Base-by-base conservation (phyloP, 2,113 vertebrate species). In the Brachyhypopomus occidentalis region DNA sequence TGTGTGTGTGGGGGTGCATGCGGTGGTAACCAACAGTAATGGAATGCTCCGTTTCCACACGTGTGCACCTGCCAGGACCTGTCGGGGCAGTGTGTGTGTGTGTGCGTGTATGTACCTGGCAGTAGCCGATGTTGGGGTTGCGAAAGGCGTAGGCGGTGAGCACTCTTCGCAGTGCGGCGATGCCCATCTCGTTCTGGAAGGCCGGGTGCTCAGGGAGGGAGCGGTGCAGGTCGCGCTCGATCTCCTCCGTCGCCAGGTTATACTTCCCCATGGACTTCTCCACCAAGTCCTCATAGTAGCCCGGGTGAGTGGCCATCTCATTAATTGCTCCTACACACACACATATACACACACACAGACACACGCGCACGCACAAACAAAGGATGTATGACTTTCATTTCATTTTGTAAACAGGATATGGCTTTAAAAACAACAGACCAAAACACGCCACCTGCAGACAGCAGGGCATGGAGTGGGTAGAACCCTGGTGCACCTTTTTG, bases 121-220 rank as follows among this genome's bases (percentile, higher is more conserved):
- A 99, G 86, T 99, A 99, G 70, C 98, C 98, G 45, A 99, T 99
- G 90, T 96, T 98, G 81, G 98, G 98, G 87, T 99, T 99, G 66
- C 97, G 94, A 88, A 99, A 99, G 0, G 98, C 98, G 27, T 99
- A 99, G 2, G 98, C 98, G 0, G 97, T 99, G 73, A 99, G 91
- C 59, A 99, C 98, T 82, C 98, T 93, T 80, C 97, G 93, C 62
- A 99, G 91, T 25, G 98, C 98, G 0, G 97, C 97, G 56, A 99
- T 99, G 70, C 98, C 98, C 93, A 99, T 98, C 90, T 99, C 98
- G 0, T 99, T 99, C 92, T 99, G 98, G 87, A 99, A 99, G 0
- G 97, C 98, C 0, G 98, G 98, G 78, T 99, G 98, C 11, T 99
- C 98, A 0, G 97, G 98, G 12, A 99, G 96, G 1, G 98, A 99